Percentiles rank a stretch among this genome's conserved stretches.
phyloP scores from a whole-genome alignment of 2,797 vertebrate species.

The Periparus ater region DNA sequence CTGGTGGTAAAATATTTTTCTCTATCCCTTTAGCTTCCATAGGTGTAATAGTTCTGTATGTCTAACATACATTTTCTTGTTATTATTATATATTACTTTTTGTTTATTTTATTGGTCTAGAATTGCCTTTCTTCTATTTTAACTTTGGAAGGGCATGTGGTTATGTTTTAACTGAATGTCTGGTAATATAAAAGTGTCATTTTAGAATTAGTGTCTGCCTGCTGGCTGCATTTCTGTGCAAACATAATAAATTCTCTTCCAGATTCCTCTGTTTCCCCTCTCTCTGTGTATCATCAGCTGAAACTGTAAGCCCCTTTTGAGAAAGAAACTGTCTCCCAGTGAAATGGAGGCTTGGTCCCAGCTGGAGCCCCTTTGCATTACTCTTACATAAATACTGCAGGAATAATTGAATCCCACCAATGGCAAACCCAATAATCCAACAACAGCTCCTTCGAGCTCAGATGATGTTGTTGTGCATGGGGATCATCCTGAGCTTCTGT shows the following conservation, averaged over 20 bases:
- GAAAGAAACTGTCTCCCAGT: background rate
- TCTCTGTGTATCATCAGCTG: background rate
- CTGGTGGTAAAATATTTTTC: background rate
- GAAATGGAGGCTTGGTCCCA: background rate
- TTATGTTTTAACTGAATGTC: background rate
- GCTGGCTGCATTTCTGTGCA: background rate
- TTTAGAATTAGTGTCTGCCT: background rate
- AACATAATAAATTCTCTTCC: background rate
- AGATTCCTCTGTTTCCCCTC: background rate
- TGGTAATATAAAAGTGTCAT: background rate
- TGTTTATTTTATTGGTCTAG: background rate
- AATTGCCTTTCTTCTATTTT: background rate
- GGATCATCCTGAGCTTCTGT: background rate
- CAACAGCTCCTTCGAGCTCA: background rate
- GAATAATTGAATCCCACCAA: constrained; percentile 47
- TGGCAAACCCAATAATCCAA: constrained; percentile 44
- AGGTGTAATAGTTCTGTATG: background rate
- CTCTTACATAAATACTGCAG: constrained; percentile 1
- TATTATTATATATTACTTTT: background rate
- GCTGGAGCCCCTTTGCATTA: background rate
- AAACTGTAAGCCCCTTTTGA: background rate
- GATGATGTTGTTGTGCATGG: background rate
- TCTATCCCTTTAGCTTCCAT: background rate
- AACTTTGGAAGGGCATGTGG: background rate
- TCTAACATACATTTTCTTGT: background rate